Conservation (phyloP, 2,797 vertebrate species). For the Picus viridis region DNA sequence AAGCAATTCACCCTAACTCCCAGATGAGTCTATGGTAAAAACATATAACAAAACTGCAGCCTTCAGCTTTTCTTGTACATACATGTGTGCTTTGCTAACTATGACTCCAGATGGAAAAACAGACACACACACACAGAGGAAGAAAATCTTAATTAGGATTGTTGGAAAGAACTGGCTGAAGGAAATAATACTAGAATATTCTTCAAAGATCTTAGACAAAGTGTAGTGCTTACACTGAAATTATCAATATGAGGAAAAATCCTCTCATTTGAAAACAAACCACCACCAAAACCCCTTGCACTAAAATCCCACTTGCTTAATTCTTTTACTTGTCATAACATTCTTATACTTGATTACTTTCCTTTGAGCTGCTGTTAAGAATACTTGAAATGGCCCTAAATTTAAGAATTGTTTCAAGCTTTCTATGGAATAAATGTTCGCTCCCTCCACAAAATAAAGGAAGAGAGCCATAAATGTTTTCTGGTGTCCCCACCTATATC, state of each 20-base stretch:
- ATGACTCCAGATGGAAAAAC: constrained; percentile 36
- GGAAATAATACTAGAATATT: not conserved
- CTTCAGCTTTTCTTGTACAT: constrained; percentile 60
- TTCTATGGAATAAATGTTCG: not conserved
- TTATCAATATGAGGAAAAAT: not conserved
- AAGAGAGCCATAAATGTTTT: not conserved
- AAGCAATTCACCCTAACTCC: constrained; percentile 40
- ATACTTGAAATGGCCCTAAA: not conserved
- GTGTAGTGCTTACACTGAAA: not conserved
- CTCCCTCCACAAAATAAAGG: not conserved
- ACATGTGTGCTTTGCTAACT: constrained; percentile 4
- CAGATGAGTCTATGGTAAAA: constrained; percentile 27
- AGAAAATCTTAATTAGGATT: constrained; percentile 21
- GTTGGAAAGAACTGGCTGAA: constrained; percentile 30
- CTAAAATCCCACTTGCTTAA: not conserved
- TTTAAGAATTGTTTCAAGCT: not conserved
- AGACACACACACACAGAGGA: not conserved
- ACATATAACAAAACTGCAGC: constrained; percentile 45
- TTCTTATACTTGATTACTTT: not conserved
- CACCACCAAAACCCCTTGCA: not conserved
- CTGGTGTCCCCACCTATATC: not conserved
- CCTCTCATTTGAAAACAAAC: not conserved
- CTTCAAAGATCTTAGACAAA: not conserved
- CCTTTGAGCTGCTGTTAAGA: constrained; percentile 7
- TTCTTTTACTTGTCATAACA: not conserved